Evolutionary conservation across 2,888 invertebrate species (phyloP).

Genomic region (Arctia plantaginis): DNA sequence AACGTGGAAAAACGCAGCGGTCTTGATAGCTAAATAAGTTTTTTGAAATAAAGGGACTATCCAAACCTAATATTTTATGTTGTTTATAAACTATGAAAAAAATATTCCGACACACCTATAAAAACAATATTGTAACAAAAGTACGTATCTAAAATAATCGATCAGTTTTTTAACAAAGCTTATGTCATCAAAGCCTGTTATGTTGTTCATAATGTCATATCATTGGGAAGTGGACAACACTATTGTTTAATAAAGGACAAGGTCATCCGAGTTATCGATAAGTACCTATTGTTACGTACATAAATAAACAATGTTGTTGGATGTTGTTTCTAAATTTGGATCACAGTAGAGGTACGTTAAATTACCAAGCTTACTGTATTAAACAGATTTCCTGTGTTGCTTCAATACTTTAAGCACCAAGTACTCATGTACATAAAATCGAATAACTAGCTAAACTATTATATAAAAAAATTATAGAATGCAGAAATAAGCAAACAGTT

Average conservation of each 20-base stretch:
- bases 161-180: constrained; percentile 2
- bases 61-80: no score
- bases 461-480: no score
- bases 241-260: constrained; percentile 26
- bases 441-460: background rate
- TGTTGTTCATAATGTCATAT: constrained; percentile 25
- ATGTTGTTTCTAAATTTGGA: constrained; percentile 18
- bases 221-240: constrained; percentile 30
- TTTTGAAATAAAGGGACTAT: no score
- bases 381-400: background rate
- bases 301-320: constrained; percentile 9
- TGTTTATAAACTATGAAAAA: background rate
- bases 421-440: background rate
- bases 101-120: background rate
- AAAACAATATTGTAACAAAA: background rate
- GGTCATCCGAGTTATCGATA: constrained; percentile 12
- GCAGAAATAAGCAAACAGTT: no score
- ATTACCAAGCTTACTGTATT: background rate
- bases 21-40: no score
- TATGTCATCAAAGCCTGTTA: constrained; percentile 33
- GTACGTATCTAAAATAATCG: background rate
- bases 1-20: no score
- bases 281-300: constrained; percentile 15
- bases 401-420: background rate
- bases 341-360: background rate